Conservation (phyloP, 2,113 vertebrate species). For the Bungarus multicinctus region DNA sequence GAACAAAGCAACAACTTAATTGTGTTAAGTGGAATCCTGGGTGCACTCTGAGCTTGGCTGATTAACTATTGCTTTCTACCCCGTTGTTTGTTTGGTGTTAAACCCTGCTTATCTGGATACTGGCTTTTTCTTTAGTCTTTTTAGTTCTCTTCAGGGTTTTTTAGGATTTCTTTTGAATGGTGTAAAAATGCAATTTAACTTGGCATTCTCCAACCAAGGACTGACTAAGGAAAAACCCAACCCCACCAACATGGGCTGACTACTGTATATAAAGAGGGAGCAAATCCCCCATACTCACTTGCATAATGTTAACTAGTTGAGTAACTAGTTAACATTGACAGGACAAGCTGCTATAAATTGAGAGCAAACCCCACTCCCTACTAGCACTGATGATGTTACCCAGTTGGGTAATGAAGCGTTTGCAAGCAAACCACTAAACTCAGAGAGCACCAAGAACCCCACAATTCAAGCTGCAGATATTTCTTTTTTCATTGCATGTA, state of each 20-base stretch:
- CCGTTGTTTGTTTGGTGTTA: neutral
- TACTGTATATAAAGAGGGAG: neutral
- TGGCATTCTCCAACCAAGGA: neutral
- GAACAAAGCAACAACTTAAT: neutral
- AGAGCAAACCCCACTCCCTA: neutral
- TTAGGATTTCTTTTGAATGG: neutral
- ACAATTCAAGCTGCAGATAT: neutral
- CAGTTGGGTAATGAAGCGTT: neutral
- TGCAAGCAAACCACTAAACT: neutral
- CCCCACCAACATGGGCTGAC: neutral
- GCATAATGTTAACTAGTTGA: neutral
- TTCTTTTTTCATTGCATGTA: neutral
- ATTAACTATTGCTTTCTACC: neutral
- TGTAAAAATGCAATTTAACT: neutral
- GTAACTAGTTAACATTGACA: neutral
- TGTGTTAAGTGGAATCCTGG: neutral
- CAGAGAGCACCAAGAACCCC: neutral
- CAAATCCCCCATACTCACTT: neutral
- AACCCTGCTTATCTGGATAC: neutral
- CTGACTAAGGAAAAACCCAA: neutral
- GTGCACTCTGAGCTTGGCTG: neutral
- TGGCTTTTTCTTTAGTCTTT: neutral
- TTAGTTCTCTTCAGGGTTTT: neutral
- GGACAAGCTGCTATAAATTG: neutral
- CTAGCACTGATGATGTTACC: neutral